phyloP scores from a whole-genome alignment of 2,888 invertebrate species.

The Miltochrista miniata region DNA sequence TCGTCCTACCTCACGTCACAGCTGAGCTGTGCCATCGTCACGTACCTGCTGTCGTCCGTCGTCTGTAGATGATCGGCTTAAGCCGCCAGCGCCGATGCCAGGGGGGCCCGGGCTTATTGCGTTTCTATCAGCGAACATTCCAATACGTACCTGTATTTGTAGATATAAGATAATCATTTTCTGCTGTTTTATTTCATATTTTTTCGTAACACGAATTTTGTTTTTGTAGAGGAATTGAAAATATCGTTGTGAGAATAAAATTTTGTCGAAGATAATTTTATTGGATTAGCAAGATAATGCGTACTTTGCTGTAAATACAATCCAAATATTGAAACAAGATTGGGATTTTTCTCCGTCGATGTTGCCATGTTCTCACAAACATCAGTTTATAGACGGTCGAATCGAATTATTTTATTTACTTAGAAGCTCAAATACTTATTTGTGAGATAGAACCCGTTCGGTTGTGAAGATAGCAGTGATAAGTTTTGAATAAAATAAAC shows the following conservation, averaged over 20 bases:
- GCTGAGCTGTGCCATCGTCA: conserved; percentile 71
- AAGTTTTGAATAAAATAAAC: conserved; percentile 9
- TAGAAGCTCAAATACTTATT: conserved; percentile 19
- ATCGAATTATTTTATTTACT: conserved; percentile 28
- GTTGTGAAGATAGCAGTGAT: conserved; percentile 17
- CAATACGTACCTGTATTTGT: conserved; percentile 8
- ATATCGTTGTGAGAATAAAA: background rate
- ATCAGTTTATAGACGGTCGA: conserved; percentile 25
- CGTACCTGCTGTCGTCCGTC: conserved; percentile 72
- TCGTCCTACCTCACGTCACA: conserved; percentile 78
- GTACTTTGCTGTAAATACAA: conserved; percentile 22
- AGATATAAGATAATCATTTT: background rate
- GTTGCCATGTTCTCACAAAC: conserved; percentile 19
- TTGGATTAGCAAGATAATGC: conserved; percentile 27
- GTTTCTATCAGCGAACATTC: conserved; percentile 9
- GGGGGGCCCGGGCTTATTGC: conserved; percentile 5
- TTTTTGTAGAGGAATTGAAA: background rate
- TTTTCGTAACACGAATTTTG: background rate
- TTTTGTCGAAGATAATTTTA: conserved; percentile 13
- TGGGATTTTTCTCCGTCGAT: conserved; percentile 17
- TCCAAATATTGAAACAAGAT: conserved; percentile 32
- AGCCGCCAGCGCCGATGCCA: conserved; percentile 13
- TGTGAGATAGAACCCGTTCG: conserved; percentile 14
- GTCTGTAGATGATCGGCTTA: conserved; percentile 77
- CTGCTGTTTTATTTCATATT: background rate